Evolutionary conservation across 37 sponge, comb jelly and placozoan genomes (phyloP).

Genomic region (Haliclona indistincta): DNA sequence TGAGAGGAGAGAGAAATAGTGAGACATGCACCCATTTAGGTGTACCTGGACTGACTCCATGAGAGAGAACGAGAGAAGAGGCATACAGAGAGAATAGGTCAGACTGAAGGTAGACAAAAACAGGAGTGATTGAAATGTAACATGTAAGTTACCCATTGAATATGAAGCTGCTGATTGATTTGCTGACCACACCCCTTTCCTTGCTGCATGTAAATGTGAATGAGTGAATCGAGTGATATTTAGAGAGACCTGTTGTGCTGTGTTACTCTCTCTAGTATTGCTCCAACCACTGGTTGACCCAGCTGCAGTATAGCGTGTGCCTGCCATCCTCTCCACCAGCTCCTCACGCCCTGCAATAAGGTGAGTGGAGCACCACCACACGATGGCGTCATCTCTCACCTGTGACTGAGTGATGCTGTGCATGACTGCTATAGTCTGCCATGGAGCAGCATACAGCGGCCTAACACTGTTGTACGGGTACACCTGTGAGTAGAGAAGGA

Average conservation of each 20-base stretch:
- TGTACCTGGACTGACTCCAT: conserved; percentile 55
- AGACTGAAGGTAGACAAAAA: conserved; percentile 23
- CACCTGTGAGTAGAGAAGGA: not conserved
- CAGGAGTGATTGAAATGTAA: no score
- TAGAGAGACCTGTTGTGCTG: not conserved
- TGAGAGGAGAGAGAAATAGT: not conserved
- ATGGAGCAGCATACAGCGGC: conserved; percentile 10
- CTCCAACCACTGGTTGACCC: conserved; percentile 21
- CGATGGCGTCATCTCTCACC: conserved; percentile 10
- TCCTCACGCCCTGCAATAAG: conserved; percentile 43
- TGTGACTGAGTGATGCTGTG: conserved; percentile 33
- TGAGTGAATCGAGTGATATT: not conserved
- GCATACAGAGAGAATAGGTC: conserved; percentile 23
- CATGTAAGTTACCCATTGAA: conserved; percentile 15
- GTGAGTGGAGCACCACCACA: not conserved
- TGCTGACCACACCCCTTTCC: not conserved
- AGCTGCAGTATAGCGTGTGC: conserved; percentile 24
- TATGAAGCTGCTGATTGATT: not conserved
- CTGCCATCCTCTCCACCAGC: conserved; percentile 70
- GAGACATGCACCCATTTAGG: not conserved
- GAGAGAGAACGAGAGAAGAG: conserved; percentile 44
- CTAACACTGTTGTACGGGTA: conserved; percentile 35
- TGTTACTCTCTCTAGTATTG: conserved; percentile 26
- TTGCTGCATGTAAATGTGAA: not conserved
- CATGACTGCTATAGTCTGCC: conserved; percentile 32